Evolutionary conservation across 1,140 invertebrate species (phyloP), one percentile per base, ranked within the genome.

Genomic region (Chionoecetes opilio): DNA sequence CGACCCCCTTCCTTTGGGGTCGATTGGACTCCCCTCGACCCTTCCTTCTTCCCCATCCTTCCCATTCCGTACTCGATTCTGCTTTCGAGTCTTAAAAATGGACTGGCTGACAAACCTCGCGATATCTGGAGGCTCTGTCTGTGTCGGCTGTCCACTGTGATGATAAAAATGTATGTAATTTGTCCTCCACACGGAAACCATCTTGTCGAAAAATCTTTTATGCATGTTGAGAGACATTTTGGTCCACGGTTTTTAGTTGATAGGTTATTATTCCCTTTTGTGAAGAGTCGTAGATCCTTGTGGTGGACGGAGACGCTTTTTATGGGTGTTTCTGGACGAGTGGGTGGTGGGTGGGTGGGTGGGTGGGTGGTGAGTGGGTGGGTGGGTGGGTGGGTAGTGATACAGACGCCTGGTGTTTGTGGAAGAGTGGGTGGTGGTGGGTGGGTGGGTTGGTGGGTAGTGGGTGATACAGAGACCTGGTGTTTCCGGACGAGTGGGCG

Each of bases 191-290:
- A 75, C 63, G 63, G n/a, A 75, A 75, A 75, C 63, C 63, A 75
- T 75, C 63, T 75, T n/a, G 63, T n/a, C 21, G 63, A 75, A 75
- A 75, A 75, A 75, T 75, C 63, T n/a, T 75, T 75, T 75, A n/a
- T n/a, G 63, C 63, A n/a, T 26, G 63, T n/a, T n/a, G 63, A 17
- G 63, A n/a, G 63, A 26, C 63, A n/a, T 75, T 75, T 75, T 75
- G 63, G 63, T 17, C 63, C 21, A n/a, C 21, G 63, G n/a, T n/a
- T 75, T 75, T n/a, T n/a, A 75, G 11, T 1, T 75, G 63, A 75
- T 75, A 26, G 21, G 63, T n/a, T 11, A 26, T 75, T 75, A n/a
- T 75, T 75, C 21, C n/a, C 63, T 75, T 46, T 75, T 75, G 63
- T 75, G 63, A 75, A n/a, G 63, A 75, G 63, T 53, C 46, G 46